Conservation (phyloP, 2,888 invertebrate species). For the Sipha maydis region DNA sequence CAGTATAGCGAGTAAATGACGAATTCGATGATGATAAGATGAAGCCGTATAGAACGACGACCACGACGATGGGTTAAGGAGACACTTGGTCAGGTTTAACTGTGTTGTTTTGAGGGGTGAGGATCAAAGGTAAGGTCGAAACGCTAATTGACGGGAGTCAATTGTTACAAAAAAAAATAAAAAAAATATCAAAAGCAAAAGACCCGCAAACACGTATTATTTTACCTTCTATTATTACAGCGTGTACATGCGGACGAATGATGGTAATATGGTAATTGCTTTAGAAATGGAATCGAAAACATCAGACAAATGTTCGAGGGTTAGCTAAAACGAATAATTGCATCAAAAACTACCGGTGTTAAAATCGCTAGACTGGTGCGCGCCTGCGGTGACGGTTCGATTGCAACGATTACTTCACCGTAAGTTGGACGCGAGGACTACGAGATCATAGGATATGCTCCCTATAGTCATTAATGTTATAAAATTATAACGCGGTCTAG, state of each 20-base stretch:
- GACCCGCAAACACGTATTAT: not conserved
- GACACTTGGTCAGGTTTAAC: not conserved
- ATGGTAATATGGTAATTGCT: not conserved
- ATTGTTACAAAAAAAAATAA: not conserved
- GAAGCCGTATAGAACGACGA: not conserved
- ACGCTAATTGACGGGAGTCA: not conserved
- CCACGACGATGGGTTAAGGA: no score
- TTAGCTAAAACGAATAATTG: constrained; percentile 43
- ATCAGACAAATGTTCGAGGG: not conserved
- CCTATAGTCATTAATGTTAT: not conserved
- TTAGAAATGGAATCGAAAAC: not conserved
- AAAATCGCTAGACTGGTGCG: constrained; percentile 5
- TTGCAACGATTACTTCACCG: not conserved
- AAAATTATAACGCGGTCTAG: not conserved
- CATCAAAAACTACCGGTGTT: constrained; percentile 35
- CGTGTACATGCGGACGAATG: not conserved
- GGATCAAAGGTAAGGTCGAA: not conserved
- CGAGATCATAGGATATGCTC: not conserved
- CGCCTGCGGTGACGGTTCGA: not conserved
- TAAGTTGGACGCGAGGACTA: not conserved
- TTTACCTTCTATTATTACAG: not conserved
- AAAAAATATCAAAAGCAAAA: not conserved
- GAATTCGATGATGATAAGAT: not conserved
- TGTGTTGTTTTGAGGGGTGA: not conserved
- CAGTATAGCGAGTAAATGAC: no score